These are phyloP conservation scores for Drosophila kuntzei DNA, from an alignment of 2,888 invertebrate genomes.

Conservation along the genomic window DNA sequence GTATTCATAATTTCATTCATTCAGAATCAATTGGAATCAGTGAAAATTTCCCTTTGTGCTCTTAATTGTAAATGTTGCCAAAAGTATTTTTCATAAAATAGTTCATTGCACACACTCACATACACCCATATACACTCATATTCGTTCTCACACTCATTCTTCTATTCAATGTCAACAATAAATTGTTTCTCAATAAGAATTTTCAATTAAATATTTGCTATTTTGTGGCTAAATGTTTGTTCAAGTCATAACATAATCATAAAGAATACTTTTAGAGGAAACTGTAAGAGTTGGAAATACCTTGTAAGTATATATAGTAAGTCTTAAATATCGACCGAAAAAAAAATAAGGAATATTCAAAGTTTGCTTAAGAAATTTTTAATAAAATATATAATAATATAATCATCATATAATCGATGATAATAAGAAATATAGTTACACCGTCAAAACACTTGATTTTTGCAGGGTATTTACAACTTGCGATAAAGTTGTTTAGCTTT, in stretches of 20 bases:
- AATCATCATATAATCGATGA: too few species aligned
- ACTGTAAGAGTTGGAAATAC: background rate
- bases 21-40: background rate
- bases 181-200: conserved; percentile 31
- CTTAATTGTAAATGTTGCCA: background rate
- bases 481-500: conserved; percentile 11
- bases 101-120: background rate
- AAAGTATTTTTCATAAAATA: conserved; percentile 35
- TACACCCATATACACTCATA: background rate
- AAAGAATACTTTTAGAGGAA: rapidly evolving
- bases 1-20: background rate
- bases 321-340: too few species aligned
- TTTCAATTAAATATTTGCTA: conserved; percentile 30
- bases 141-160: background rate
- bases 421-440: background rate
- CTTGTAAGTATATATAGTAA: too few species aligned
- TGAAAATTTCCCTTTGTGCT: background rate
- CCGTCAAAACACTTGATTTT: background rate
- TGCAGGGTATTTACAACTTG: conserved; percentile 3
- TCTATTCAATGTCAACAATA: conserved; percentile 5
- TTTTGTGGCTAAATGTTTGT: conserved; percentile 12
- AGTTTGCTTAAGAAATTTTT: too few species aligned
- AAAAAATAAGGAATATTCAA: too few species aligned
- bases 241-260: background rate
- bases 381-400: too few species aligned